Evolutionary conservation across 2,888 invertebrate genomes (phyloP), one percentile per base, ranked within the genome.

Genomic region (Zygaena filipendulae): DNA sequence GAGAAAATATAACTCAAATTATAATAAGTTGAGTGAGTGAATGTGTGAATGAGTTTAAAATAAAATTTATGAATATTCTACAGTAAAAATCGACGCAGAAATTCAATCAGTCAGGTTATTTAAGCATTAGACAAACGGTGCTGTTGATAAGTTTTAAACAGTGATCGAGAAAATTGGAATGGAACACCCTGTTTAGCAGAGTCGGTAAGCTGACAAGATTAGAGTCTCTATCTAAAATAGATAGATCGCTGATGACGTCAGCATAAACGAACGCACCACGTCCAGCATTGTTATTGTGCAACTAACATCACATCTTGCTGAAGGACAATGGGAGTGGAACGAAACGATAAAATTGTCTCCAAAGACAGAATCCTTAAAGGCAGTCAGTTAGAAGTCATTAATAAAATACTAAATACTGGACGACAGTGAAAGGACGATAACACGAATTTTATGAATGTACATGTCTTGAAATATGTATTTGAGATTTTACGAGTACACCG

Each of bases 261-360:
- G 70, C 74, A 59, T 47, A 4, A 16, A 16, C 7, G 5, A 7
- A 37, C 39, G 46, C 52, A 49, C 47, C 27, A 40, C 47, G 59
- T 59, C 62, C 58, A 59, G 58, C 49, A 59, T 62, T 61, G 68
- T 68, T 60, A 52, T 69, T 74, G 68, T 63, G 64, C 66, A 70
- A 72, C 64, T 64, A 69, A 64, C 71, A 64, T 68, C 66, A 59
- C 57, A 56, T 48, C 43, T n/a, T n/a, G n/a, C n/a, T n/a, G 39
- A 39, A 44, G 50, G 53, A 67, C 63, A 72, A 74, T 64, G 52
- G 64, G 50, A 48, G 45, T 36, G 43, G 41, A 58, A 50, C 47
- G 54, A 47, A 42, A 55, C 63, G 74, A 77, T 71, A 71, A 72
- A 67, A 72, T 59, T 69, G 69, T 68, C 64, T 55, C 57, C 52